Evolutionary conservation across 1,140 invertebrate genomes (phyloP), one percentile per base, ranked within the genome.

Genomic region (Scylla paramamosain): DNA sequence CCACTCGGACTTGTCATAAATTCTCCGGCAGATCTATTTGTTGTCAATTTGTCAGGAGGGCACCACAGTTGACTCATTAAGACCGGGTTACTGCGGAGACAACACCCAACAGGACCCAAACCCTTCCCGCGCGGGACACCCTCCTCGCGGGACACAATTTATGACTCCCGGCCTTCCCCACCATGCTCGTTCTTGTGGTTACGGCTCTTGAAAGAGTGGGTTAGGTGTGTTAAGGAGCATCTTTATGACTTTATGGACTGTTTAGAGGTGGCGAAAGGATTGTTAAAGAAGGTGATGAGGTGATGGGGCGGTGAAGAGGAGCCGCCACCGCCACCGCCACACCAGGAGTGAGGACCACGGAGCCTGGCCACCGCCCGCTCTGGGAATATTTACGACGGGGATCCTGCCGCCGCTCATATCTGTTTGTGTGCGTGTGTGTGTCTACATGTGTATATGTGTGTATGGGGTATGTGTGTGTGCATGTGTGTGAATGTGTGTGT

Each of bases 241-340:
- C 88, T 94, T 94, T 94, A 94, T 94, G 93, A 94, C 93, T 94
- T 94, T 94, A 94, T 94, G 93, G 93, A 94, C 93, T 94, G 93
- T 94, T 94, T 94, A 94, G 32, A 91, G 93, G 88, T 89, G 88
- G 93, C 87, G 59, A 91, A 94, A 94, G 93, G 93, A 94, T 94
- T 94, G 93, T 94, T 94, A 94, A 91, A 46, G 93, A 48, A 94
- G 93, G 93, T 90, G 88, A 84, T 94, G 93, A 94, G 45, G 59
- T 94, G 93, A 20, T 52, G 82, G 67, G 31, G 52, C 7, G 32
- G 82, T 83, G 31, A 46, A 25, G 52, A 20, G 84, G 29, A 84
- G 77, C 82, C 92, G 52, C 83, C 45, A 31, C n/a, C 45, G 32
- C 20, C 83, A 52, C 32, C 39, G 89, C 28, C 89, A 29, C 14